Conservation (phyloP, 2,797 vertebrate genomes). For the Phalloptychus januarius region DNA sequence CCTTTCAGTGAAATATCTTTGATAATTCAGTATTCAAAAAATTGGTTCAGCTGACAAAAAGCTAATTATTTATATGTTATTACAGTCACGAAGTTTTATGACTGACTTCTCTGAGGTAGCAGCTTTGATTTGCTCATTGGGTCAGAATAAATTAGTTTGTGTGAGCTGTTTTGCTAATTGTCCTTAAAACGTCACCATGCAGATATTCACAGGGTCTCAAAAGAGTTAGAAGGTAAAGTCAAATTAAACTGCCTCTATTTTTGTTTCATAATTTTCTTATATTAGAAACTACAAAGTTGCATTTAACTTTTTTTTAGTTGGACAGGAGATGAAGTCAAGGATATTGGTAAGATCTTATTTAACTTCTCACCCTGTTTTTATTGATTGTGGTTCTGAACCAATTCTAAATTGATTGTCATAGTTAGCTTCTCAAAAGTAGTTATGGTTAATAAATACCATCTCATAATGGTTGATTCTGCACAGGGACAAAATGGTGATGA, state of each 20-base stretch:
- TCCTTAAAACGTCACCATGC: slow-evolving; percentile 47
- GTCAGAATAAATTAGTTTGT: not conserved
- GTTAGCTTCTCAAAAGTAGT: not conserved
- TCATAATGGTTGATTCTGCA: not conserved
- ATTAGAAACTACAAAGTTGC: not conserved
- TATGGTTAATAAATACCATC: not conserved
- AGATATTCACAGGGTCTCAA: slow-evolving; percentile 92
- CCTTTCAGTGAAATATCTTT: slow-evolving; percentile 73
- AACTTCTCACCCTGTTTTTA: not conserved
- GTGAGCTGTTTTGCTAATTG: slow-evolving; percentile 1
- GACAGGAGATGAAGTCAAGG: slow-evolving; percentile 93
- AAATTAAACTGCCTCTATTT: not conserved
- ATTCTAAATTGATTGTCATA: not conserved
- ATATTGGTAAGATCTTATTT: slow-evolving; percentile 86
- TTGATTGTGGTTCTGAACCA: not conserved
- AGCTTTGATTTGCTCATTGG: not conserved
- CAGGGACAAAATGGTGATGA: not conserved
- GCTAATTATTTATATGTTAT: not conserved
- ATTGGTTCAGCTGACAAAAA: not conserved
- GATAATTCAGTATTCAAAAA: not conserved
- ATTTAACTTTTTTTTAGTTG: slow-evolving; percentile 75
- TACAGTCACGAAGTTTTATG: not conserved
- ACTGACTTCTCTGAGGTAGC: not conserved
- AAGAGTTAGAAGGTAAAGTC: slow-evolving; percentile 88
- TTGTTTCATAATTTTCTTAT: not conserved